phyloP scores from a whole-genome alignment of 2,888 invertebrate genomes.

The Oxyteleia sp. region DNA sequence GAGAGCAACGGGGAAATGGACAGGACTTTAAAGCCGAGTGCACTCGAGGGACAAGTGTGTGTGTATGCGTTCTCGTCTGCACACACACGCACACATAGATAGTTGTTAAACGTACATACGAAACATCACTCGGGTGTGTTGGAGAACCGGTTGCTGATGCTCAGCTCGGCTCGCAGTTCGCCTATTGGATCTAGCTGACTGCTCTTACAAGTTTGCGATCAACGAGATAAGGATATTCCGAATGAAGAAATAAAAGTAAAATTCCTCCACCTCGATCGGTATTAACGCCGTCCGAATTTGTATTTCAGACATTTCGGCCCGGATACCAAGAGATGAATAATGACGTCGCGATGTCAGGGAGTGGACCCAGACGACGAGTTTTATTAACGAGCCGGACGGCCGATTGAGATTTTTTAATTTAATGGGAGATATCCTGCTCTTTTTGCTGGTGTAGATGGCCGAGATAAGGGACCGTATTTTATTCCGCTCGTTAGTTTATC shows the following conservation, averaged over 20 bases:
- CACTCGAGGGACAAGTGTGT: constrained; percentile 46
- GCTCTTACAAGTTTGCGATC: constrained; percentile 14
- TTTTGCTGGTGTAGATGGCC: constrained; percentile 28
- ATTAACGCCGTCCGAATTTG: constrained; percentile 15
- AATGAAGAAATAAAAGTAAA: constrained; percentile 60
- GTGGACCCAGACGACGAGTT: neutral
- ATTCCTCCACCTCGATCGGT: constrained; percentile 1
- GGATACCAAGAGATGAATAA: neutral
- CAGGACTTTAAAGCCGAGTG: constrained; percentile 68
- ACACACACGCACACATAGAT: neutral
- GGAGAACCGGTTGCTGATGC: constrained; percentile 62
- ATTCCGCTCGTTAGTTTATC: constrained; percentile 52
- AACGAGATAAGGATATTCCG: constrained; percentile 21
- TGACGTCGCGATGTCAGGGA: neutral
- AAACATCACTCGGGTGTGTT: neutral
- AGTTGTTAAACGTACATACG: too few relatives aligned
- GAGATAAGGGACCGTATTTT: constrained; percentile 49
- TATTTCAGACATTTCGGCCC: constrained; percentile 21
- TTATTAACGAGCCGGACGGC: constrained; percentile 23
- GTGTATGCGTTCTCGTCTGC: constrained; percentile 16
- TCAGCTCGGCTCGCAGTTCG: constrained; percentile 43
- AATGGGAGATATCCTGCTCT: constrained; percentile 4
- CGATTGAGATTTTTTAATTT: constrained; percentile 35
- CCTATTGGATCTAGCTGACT: constrained; percentile 60
- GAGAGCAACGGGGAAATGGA: constrained; percentile 67